Conservation (phyloP, 2,797 vertebrate species). For the Ambastaia sidthimunki region DNA sequence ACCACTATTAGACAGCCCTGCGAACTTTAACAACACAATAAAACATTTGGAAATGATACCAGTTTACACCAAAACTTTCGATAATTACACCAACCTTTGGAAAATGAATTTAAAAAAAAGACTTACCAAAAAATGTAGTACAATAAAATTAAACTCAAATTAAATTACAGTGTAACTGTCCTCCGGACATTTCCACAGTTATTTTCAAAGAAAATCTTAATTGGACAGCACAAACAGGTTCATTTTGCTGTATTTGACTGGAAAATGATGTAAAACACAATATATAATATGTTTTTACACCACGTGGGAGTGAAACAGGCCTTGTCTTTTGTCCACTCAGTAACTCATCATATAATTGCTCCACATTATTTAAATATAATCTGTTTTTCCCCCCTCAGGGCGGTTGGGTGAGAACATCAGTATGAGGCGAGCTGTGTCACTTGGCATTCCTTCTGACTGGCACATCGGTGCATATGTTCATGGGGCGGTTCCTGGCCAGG, state of each 20-base stretch:
- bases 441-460: constrained; percentile 81
- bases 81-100: too few species aligned
- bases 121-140: too few species aligned
- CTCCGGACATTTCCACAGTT: too few species aligned
- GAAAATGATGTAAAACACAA: background rate
- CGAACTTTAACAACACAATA: too few species aligned
- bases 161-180: too few species aligned
- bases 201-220: too few species aligned
- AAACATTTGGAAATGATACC: too few species aligned
- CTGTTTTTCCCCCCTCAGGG: constrained; percentile 69
- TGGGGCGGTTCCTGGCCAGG: constrained; percentile 66
- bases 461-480: constrained; percentile 87
- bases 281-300: background rate
- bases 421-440: constrained; percentile 81
- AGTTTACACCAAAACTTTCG: too few species aligned
- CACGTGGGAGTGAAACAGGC: background rate
- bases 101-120: too few species aligned
- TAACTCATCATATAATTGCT: background rate
- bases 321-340: background rate
- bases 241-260: background rate
- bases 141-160: too few species aligned
- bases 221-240: too few species aligned
- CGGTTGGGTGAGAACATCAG: constrained; percentile 89
- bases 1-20: too few species aligned
- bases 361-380: background rate